Base-by-base conservation (phyloP, 2,888 invertebrate species). In the Pheosia tremula region DNA sequence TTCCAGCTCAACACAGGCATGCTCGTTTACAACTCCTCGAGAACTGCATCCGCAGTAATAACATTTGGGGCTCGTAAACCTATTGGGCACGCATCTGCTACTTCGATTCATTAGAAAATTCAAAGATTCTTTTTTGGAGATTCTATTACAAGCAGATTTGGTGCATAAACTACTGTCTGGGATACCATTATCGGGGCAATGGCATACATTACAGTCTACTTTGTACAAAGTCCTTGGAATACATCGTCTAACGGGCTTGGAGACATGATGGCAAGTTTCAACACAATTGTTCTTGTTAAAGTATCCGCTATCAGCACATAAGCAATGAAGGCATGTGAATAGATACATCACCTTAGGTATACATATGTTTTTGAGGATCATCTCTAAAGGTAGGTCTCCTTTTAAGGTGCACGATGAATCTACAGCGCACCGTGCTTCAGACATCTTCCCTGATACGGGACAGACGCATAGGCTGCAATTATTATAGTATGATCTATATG, bases 291-390 rank as follows among this genome's bases (percentile, higher is more conserved):
- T 82, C 0, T 78, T 60, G 43, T 77, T 62, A 58, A 93, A 90
- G n/a, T 74, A 66, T 0, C 93, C 91, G 3, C 80, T 75, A 43
- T 89, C 86, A 2, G 90, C 84, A 63, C 93, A 93, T 47, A 86
- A 62, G 67, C 93, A 93, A 60, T 89, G 87, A 0, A 89, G 74
- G 58, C 93, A 93, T 3, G 81, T 83, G 52, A 90, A 91, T 37
- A 91, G 63, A 57, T 92, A 91, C 82, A 90, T 87, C 0, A 91
- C 90, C 60, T 88, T 89, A 3, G 92, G 91, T 61, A 92, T 85
- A 58, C 93, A 93, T 3, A 76, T 69, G 5, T 80, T 83, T 13
- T 81, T 82, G 11, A 79, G 75, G n/a, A 77, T 72, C 0, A 77
- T 63, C 5, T 76, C 71, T 7, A 74, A 7, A 11, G 77, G 72